These are phyloP conservation scores for Prunella strophiata DNA, from an alignment of 2,797 vertebrate species.

Conservation along the genomic window DNA sequence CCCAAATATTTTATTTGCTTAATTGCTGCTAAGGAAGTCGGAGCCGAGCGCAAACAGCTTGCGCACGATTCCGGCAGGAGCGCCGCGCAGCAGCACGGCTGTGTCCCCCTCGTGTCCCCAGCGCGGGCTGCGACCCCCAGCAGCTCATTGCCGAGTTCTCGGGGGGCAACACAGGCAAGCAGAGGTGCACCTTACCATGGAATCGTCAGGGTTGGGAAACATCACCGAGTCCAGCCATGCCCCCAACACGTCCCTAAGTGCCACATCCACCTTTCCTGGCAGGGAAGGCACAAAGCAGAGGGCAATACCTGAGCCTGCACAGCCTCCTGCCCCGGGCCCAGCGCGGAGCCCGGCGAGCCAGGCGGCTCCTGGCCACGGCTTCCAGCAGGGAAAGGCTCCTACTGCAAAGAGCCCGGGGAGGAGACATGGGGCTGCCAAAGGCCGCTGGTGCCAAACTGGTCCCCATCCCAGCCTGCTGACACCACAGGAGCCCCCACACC, in stretches of 20 bases:
- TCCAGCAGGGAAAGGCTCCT: not conserved
- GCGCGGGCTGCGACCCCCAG: fast-evolving
- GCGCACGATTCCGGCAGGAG: not conserved
- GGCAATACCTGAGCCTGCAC: not conserved
- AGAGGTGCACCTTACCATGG: not conserved
- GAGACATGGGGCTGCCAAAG: not conserved
- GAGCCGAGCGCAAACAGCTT: not conserved
- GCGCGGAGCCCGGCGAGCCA: not conserved
- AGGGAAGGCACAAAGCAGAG: not conserved
- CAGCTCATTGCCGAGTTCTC: not conserved
- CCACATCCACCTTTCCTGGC: not conserved
- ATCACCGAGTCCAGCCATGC: not conserved
- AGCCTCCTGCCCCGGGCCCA: not conserved
- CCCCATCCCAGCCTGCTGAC: not conserved
- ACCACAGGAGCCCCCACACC: fast-evolving
- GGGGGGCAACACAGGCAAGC: fast-evolving
- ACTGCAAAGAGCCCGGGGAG: not conserved
- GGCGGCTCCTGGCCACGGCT: no score
- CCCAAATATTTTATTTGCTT: not conserved
- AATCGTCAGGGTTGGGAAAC: not conserved
- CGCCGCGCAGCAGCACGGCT: not conserved
- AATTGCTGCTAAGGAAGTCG: not conserved
- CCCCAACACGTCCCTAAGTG: not conserved
- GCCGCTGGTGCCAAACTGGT: not conserved
- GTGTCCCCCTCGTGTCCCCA: not conserved